phyloP scores from a whole-genome alignment of 1,140 invertebrate genomes.

The Parapsyche elsis region DNA sequence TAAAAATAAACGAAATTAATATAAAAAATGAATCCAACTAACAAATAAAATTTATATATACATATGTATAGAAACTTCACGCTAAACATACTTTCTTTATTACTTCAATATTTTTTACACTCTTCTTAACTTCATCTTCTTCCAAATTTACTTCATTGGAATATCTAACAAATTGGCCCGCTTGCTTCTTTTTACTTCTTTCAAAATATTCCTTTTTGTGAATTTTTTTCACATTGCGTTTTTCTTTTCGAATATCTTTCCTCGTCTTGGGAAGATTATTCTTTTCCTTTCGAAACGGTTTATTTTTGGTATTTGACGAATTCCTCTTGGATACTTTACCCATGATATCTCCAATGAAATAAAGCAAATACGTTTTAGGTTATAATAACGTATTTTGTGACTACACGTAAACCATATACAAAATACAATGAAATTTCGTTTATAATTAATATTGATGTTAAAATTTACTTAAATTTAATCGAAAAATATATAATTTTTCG shows the following conservation, averaged over 20 bases:
- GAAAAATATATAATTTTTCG: neutral
- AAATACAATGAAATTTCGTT: no score
- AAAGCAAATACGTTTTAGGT: neutral
- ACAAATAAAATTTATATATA: neutral
- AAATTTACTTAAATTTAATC: no score
- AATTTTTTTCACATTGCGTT: conserved; percentile 68
- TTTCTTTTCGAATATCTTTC: conserved; percentile 73
- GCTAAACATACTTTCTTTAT: conserved; percentile 17
- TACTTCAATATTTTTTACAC: conserved; percentile 50
- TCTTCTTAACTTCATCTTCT: conserved; percentile 57
- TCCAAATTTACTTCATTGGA: conserved; percentile 40
- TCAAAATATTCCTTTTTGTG: conserved; percentile 65
- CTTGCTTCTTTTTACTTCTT: conserved; percentile 57
- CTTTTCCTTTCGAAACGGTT: conserved; percentile 27
- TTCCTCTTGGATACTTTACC: conserved; percentile 2
- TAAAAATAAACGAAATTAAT: neutral
- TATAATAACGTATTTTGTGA: neutral
- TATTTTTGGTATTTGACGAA: conserved; percentile 38
- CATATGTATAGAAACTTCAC: neutral
- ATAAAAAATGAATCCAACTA: neutral
- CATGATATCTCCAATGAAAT: neutral
- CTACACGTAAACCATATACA: neutral
- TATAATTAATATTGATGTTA: no score
- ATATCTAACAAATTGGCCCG: conserved; percentile 56
- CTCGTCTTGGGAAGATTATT: conserved; percentile 62